Evolutionary conservation across 1,140 invertebrate genomes (phyloP), one percentile per base, ranked within the genome.

Genomic region (Atta texana): DNA sequence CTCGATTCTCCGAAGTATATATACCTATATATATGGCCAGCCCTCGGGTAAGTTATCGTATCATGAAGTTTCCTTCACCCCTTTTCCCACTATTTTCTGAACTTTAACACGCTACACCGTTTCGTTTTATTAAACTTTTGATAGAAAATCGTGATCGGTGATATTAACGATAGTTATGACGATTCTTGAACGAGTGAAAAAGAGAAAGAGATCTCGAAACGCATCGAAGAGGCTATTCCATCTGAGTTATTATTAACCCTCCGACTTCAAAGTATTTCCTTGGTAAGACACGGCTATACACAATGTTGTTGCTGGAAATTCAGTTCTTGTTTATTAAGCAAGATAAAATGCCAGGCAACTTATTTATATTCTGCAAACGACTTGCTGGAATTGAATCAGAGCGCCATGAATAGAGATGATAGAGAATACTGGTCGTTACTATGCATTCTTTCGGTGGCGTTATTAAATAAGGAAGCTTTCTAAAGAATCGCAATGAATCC

Each of bases 131-230:
- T 51, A 84, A 84, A 84, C 53, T 84, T 84, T 84, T 84, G 69
- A 84, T 84, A 84, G 80, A 75, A 84, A 84, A 84, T 84, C 80
- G 69, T 84, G 69, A 84, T 75, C 69, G 44, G 80, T 61, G 80
- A 84, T 84, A 84, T 84, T 84, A 84, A 84, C 39, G 69, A 84
- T 84, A 84, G 80, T 84, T 84, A 84, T 59, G 78, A 81, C 31
- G 77, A 81, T 21, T 57, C 77, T 69, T 21, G 66, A 49, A 57
- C 51, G 14, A 57, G 16, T 2, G 49, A 34, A 34, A 72, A 5
- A 34, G n/a, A 28, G 16, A 71, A n/a, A 5, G 71, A n/a, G 31
- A 18, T 55, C 53, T 18, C 53, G 18, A 34, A 59, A 51, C 55
- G 18, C 39, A n/a, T 31, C 55, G 69, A 74, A 24, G 2, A 12